Base-by-base conservation (phyloP, 2,113 vertebrate species). In the Urocitellus parryii region DNA sequence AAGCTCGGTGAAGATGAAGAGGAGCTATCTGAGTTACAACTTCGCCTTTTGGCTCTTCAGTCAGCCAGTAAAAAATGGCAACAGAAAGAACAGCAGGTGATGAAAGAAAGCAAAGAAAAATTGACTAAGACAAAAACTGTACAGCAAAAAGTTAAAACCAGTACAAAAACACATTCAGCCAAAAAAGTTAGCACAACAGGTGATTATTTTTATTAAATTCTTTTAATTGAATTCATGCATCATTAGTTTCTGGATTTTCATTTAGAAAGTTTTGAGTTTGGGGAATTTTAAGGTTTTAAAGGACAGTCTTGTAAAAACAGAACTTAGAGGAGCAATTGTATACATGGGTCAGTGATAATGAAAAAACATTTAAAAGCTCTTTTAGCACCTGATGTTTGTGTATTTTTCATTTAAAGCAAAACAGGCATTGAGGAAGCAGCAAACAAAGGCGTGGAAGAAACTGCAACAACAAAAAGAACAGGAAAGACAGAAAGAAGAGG, bases 51-150 rank as follows among this genome's bases (percentile, higher is more conserved):
- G 85, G 99, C 99, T 7, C 98, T 99, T 97, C 99, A 99, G 98
- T 99, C 99, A 27, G 99, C 99, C 94, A 99, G 99, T 98, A 99
- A 99, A 98, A 99, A 99, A 98, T 99, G 99, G 99, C 99, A 99
- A 88, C 99, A 99, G 94, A 99, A 99, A 97, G 99, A 99, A 90
- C 99, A 99, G 96, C 99, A 99, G 97, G 99, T 99, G 97, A 99
- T 99, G 99, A 99, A 99, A 98, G 99, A 99, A 98, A 99, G 99
- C 98, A 99, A 99, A 92, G 99, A 99, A 96, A 99, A 99, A 78
- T 98, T 99, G 97, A 99, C 98, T 48, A 99, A 99, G 97, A 97
- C 94, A 0, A 99, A 97, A 98, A 93, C 96, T 0, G 24, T 97
- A 39, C 98, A 98, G 73, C 99, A 99, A 56, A 99, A 99, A 93